Evolutionary conservation across 1,140 invertebrate species (phyloP), one percentile per base, ranked within the genome.

Genomic region (Thalassaphorura encarpata): DNA sequence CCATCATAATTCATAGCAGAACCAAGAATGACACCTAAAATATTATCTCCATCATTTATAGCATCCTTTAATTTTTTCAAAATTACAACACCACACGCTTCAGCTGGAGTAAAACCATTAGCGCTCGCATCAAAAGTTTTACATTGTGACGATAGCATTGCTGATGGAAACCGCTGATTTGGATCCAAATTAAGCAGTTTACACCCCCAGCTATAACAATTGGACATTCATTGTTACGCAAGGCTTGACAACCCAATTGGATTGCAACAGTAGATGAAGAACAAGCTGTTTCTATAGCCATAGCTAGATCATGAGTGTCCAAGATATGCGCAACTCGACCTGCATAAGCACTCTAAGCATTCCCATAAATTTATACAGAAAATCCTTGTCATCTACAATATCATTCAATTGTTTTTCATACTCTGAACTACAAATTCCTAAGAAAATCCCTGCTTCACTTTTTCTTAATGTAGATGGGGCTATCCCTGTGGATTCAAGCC

Each of bases 251-350:
- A 3, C 89, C 92, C 63, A 89, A 80, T 65, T 90, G 83, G 11
- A 97, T 65, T 0, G 89, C 91, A 56, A 84, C 80, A 52, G 91
- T 74, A 56, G 88, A 89, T 27, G 90, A 93, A 42, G 87, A 90
- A 72, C 91, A 96, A 8, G 90, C 89, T 15, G 88, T 86, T 67
- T 97, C 92, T 1, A 92, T 75, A 5, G 83, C 73, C 69, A 84
- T 86, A 47, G 88, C 91, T 0, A 89, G 89, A 50, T 81, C 81
- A 77, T 63, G 33, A 64, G 42, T 8, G 19, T 19, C 51, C 8
- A 45, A 47, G 15, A 54, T 24, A n/a, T 13, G 21, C 5, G 41
- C 3, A 19, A 54, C 45, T 24, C 52, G 31, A 6, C 36, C 52
- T 15, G 52, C 8, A 3, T 8, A 19, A 16, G 43, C 21, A 3